Evolutionary conservation across 2,888 invertebrate species (phyloP), one percentile per base, ranked within the genome.

Genomic region (Melikaiella ostensackeni): DNA sequence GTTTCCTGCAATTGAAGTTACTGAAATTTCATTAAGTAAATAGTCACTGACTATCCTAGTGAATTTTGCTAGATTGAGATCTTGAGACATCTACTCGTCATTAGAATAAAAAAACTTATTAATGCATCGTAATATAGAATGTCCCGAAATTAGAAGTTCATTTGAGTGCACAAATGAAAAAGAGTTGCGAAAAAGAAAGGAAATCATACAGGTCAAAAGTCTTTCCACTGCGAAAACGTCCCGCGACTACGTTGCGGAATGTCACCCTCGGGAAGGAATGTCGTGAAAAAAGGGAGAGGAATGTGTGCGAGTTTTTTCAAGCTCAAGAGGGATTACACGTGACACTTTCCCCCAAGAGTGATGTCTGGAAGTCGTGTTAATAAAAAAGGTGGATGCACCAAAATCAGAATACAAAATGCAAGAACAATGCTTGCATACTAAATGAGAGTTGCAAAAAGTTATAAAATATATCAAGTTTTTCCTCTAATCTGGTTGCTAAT

Each of bases 251-350:
- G 46, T 70, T 70, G 50, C n/a, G 30, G 70, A 70, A 70, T 70
- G 50, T 70, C 70, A 70, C 70, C 70, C 70, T 50, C 30, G 50
- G 50, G 70, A 50, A n/a, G 46, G 24, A 70, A 50, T 27, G 70
- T 46, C 70, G 24, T 11, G 42, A 50, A 50, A 50, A 70, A 30
- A 50, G 42, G 35, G 19, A 19, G 13, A 46, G 27, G 27, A 27
- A 57, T 24, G 5, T 70, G 70, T 70, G 46, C 70, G 30, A 70
- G 70, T 30, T 50, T 70, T 70, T 70, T 70, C 4, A 70, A 33
- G 70, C 27, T 50, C 50, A 50, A n/a, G 46, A 50, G 46, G 27
- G 70, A 50, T n/a, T 50, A n/a, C 70, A 70, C 70, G 70, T 70
- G 66, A 70, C 30, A 30, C n/a, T 70, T 70, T 70, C 50, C 11